phyloP scores from a whole-genome alignment of 2,888 invertebrate species.

The Chrysina gloriosa region DNA sequence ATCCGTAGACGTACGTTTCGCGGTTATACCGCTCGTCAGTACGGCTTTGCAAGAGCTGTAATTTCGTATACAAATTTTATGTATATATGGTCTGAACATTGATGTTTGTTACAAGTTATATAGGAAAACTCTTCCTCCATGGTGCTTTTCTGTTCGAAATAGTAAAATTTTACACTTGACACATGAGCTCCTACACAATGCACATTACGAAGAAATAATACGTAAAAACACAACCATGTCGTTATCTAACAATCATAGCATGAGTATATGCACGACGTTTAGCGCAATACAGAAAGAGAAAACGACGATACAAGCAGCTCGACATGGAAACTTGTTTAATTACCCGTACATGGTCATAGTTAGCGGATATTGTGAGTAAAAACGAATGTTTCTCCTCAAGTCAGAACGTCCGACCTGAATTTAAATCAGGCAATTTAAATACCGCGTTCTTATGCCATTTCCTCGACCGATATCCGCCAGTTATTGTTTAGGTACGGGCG shows the following conservation, averaged over 20 bases:
- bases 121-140: no score
- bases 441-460: constrained; percentile 2
- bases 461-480: constrained; percentile 9
- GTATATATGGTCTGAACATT: no score
- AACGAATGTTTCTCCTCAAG: constrained; percentile 3
- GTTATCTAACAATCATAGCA: neutral
- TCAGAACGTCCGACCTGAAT: constrained; percentile 5
- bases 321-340: constrained; percentile 11
- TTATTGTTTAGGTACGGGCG: constrained; percentile 7
- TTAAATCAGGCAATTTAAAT: constrained; percentile 18
- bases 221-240: neutral
- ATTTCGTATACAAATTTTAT: no score
- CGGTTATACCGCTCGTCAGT: no score
- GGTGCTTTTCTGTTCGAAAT: no score
- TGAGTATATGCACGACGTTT: neutral
- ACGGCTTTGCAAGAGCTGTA: no score
- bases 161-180: no score
- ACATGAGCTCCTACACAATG: no score
- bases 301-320: neutral
- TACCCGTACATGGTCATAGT: neutral
- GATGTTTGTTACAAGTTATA: no score
- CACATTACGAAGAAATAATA: no score
- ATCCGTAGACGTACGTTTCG: no score
- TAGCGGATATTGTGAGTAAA: constrained; percentile 5
- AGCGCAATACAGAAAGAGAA: neutral